phyloP scores from a whole-genome alignment of 35 echinoderm and acorn worm genomes.

The Chiridota heheva region DNA sequence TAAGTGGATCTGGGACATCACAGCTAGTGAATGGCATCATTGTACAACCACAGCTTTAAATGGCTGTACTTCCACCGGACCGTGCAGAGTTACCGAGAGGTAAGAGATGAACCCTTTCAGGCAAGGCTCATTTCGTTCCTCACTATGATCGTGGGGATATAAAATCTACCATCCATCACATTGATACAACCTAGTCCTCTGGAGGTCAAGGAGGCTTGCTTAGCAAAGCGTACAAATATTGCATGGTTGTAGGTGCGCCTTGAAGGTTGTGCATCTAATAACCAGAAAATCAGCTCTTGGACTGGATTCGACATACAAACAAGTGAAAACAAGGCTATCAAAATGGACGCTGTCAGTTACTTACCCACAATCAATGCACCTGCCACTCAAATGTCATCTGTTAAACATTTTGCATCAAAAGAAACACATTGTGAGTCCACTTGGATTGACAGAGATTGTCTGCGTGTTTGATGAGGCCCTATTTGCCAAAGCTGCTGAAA shows the following conservation, averaged over 20 bases:
- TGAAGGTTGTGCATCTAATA: not conserved
- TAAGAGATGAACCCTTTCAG: not conserved
- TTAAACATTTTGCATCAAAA: slow-evolving; percentile 14
- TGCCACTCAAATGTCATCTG: slow-evolving; percentile 28
- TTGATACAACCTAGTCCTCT: too few species aligned
- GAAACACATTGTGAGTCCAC: not conserved
- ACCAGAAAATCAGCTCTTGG: slow-evolving; percentile 46
- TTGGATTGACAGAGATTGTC: slow-evolving; percentile 1
- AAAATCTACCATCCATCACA: too few species aligned
- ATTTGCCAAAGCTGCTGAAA: slow-evolving; percentile 39
- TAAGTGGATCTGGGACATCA: slow-evolving; percentile 30
- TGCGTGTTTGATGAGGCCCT: slow-evolving; percentile 45
- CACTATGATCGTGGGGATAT: too few species aligned
- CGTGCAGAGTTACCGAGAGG: slow-evolving; percentile 1
- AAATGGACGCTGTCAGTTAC: slow-evolving; percentile 12
- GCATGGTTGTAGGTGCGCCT: not conserved
- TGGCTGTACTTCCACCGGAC: not conserved
- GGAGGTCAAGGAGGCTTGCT: not conserved
- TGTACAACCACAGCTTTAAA: slow-evolving; percentile 4
- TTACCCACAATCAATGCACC: slow-evolving; percentile 52
- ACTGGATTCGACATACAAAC: slow-evolving; percentile 44
- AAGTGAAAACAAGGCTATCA: not conserved
- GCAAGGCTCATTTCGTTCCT: not conserved
- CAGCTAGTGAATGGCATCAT: slow-evolving; percentile 28
- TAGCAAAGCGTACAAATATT: slow-evolving; percentile 8